Base-by-base conservation (phyloP, 2,113 vertebrate species). In the Columba janthina region DNA sequence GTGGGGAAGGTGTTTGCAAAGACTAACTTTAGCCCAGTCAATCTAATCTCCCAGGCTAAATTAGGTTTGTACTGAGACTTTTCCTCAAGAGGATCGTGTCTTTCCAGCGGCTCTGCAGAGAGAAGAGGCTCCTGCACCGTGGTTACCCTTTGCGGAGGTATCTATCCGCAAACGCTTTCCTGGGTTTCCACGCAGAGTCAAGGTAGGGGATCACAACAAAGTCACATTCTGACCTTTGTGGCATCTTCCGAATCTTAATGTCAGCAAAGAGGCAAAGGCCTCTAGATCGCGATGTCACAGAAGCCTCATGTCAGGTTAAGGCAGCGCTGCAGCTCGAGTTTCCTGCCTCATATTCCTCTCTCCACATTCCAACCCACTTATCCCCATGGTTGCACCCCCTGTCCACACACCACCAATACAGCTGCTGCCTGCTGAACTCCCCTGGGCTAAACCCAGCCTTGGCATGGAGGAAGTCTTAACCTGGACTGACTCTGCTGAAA, bases 391-490 rank as follows among this genome's bases (percentile, higher is more conserved):
- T 64, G 22, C 74, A 51, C 26, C 4, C 22, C 61, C 56, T 10
- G 1, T 6, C 53, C 67, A 1, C 4, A 22, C 28, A 1, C 32
- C 4, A 24, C 32, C 4, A 24, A 5, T 0, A 6, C 19, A 11
- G 25, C 20, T 76, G 73, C 44, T 44, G 31, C 64, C 21, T 32
- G 4, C 80, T 4, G 6, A 65, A 32, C 51, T 11, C 29, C 7
- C 3, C 13, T 0, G 2, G 3, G 31, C 11, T 38, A 38, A 53
- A 72, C 5, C 22, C 64, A 65, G 0, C n/a, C 54, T 11, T 0
- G 20, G 34, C 8, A 1, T 0, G 14, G 28, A 65, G 18, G 7
- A 56, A 51, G 4, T 34, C 31, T 65, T 40, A 71, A 65, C 66
- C 8, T 8, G 24, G 12, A 19, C 14, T 34, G 10, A 40, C 44